These are phyloP conservation scores for Oxygymnocypris stewartii DNA, from an alignment of 2,113 vertebrate species.

Conservation along the genomic window DNA sequence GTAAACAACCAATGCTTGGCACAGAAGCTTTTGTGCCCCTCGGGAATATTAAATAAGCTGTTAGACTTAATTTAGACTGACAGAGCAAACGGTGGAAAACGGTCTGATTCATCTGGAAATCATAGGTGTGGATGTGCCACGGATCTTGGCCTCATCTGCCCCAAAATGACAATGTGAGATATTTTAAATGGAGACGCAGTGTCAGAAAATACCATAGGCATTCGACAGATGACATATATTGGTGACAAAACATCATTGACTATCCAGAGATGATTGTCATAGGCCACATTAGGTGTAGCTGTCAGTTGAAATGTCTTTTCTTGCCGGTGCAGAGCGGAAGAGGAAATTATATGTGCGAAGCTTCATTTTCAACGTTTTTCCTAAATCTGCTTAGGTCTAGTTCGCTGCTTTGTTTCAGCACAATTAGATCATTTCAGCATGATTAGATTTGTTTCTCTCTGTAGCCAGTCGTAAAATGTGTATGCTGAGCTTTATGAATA, in stretches of 20 bases:
- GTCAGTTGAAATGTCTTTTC: slow-evolving; percentile 10
- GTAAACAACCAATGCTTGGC: slow-evolving; percentile 45
- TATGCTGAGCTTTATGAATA: neutral
- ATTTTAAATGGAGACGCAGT: neutral
- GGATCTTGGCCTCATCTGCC: slow-evolving; percentile 23
- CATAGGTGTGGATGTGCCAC: neutral
- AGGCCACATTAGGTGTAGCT: slow-evolving; percentile 14
- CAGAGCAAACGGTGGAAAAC: neutral
- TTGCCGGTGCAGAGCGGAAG: neutral
- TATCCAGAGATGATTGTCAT: slow-evolving; percentile 22
- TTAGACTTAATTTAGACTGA: slow-evolving; percentile 27
- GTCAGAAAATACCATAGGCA: neutral
- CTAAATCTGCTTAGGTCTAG: slow-evolving; percentile 32
- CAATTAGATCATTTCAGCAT: slow-evolving; percentile 25
- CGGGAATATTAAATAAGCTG: slow-evolving; percentile 33
- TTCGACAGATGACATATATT: neutral
- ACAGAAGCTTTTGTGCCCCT: neutral
- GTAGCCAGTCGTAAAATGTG: neutral
- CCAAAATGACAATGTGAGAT: neutral
- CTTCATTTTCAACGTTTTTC: neutral
- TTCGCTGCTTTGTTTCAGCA: neutral
- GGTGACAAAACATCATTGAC: slow-evolving; percentile 24
- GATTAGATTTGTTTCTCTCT: slow-evolving; percentile 16
- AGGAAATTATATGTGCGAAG: slow-evolving; percentile 20
- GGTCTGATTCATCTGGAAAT: slow-evolving; percentile 5